Evolutionary conservation across 2,888 invertebrate genomes (phyloP).

Genomic region (Cabera pusaria): DNA sequence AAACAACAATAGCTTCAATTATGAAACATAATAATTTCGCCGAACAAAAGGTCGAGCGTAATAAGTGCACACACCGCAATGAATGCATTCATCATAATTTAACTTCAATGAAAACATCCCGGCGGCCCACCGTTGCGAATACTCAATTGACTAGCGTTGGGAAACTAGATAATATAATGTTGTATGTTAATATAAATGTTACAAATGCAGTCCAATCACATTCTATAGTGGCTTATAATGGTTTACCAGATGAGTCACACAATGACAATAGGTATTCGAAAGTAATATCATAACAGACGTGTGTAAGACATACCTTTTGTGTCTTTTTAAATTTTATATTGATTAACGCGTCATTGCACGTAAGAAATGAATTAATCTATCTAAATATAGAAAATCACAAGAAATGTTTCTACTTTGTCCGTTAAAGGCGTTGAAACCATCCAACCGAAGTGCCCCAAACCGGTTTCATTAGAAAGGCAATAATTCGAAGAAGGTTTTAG

Average conservation of each 20-base stretch:
- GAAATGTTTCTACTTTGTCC: too few species aligned
- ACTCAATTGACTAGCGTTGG: constrained; percentile 52
- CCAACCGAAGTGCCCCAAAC: too few species aligned
- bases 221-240: neutral
- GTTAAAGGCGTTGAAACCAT: too few species aligned
- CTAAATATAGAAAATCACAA: too few species aligned
- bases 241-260: neutral
- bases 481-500: too few species aligned
- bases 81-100: constrained; percentile 65
- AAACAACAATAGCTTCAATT: constrained; percentile 50
- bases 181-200: constrained; percentile 9
- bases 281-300: too few species aligned
- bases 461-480: too few species aligned
- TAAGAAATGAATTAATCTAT: too few species aligned
- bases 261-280: too few species aligned
- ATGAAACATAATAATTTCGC: constrained; percentile 61
- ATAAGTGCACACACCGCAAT: constrained; percentile 54
- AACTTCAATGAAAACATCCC: constrained; percentile 60
- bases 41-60: constrained; percentile 64
- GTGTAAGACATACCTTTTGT: too few species aligned
- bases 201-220: constrained; percentile 2
- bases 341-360: too few species aligned
- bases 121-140: constrained; percentile 47
- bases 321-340: too few species aligned
- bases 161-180: constrained; percentile 29